phyloP scores from a whole-genome alignment of 2,797 vertebrate genomes.

The Enteromius argenteus region DNA sequence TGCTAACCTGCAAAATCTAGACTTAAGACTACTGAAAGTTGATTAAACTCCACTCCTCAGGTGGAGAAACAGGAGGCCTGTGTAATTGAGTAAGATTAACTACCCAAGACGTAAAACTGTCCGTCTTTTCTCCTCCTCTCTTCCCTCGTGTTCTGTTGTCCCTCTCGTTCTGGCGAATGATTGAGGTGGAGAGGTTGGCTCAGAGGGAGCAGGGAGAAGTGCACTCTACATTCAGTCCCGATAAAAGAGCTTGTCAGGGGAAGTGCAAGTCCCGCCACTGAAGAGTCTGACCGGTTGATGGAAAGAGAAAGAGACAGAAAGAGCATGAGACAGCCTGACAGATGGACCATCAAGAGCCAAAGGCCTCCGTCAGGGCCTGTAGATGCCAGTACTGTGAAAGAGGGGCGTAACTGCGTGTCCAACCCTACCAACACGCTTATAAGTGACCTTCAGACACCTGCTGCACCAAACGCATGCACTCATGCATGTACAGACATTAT shows the following conservation, averaged over 20 bases:
- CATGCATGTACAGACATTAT: conserved; percentile 14
- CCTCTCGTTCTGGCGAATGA: conserved; percentile 26
- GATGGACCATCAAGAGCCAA: conserved; percentile 32
- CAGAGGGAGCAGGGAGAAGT: conserved; percentile 17
- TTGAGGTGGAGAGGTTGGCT: conserved; percentile 34
- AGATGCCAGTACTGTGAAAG: conserved; percentile 24
- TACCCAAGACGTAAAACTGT: not conserved
- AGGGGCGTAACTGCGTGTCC: conserved; percentile 16
- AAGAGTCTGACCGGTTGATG: not conserved
- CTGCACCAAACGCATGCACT: conserved; percentile 34
- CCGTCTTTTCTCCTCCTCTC: not conserved
- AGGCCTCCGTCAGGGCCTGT: conserved; percentile 15
- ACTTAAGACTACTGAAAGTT: not conserved
- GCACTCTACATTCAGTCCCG: conserved; percentile 15
- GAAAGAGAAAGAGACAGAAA: conserved; percentile 34
- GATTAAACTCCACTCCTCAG: not conserved
- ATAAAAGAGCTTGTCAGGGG: conserved; percentile 39
- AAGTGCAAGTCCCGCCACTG: conserved; percentile 10
- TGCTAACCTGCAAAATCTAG: not conserved
- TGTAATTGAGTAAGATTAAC: conserved; percentile 22
- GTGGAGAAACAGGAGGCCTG: not conserved
- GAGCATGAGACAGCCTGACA: conserved; percentile 4
- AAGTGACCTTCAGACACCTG: conserved; percentile 56
- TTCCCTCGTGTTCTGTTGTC: not conserved
- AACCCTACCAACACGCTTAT: not conserved